Percentiles rank a stretch among this genome's conserved stretches.
Evolutionary conservation across 2,888 invertebrate species (phyloP).

Genomic region (Idaea biselata): DNA sequence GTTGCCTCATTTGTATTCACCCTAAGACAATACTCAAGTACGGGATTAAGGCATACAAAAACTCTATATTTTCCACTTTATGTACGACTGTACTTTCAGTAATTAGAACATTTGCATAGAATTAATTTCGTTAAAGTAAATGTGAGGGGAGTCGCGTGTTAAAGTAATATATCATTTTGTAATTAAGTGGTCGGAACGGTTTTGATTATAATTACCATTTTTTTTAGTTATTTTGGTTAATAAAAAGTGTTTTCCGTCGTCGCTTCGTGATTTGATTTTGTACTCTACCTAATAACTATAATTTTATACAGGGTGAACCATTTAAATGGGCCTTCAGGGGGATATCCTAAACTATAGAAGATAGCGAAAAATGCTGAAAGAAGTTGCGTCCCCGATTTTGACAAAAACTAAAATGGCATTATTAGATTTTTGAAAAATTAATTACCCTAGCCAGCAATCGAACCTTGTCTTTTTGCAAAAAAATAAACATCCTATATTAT

Average conservation of each 20-base stretch:
- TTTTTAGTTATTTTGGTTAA: not conserved
- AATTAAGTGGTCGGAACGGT: constrained; percentile 9
- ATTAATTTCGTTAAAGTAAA: constrained; percentile 34
- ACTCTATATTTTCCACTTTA: constrained; percentile 39
- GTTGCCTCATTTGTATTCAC: not conserved
- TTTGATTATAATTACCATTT: not conserved
- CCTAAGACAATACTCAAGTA: constrained; percentile 8
- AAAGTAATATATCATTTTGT: constrained; percentile 16
- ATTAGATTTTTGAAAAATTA: too few relatives aligned
- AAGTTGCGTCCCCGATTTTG: too few relatives aligned
- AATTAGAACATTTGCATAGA: constrained; percentile 57
- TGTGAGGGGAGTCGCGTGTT: constrained; percentile 19
- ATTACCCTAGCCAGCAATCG: too few relatives aligned
- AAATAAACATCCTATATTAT: too few relatives aligned
- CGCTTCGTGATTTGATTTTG: constrained; percentile 3
- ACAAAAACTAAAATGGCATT: too few relatives aligned
- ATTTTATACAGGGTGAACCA: too few relatives aligned
- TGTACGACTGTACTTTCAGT: constrained; percentile 44
- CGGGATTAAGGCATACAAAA: constrained; percentile 48
- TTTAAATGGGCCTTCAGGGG: too few relatives aligned
- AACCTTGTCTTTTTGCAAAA: too few relatives aligned
- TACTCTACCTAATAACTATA: too few relatives aligned
- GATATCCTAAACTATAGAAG: too few relatives aligned
- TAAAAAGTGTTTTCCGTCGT: not conserved
- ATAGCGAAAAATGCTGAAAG: too few relatives aligned